A percentile compares a stretch with the other conserved stretches of the same genome.
Conservation (phyloP, 2,888 invertebrate species). For the Melipona bicolor region DNA sequence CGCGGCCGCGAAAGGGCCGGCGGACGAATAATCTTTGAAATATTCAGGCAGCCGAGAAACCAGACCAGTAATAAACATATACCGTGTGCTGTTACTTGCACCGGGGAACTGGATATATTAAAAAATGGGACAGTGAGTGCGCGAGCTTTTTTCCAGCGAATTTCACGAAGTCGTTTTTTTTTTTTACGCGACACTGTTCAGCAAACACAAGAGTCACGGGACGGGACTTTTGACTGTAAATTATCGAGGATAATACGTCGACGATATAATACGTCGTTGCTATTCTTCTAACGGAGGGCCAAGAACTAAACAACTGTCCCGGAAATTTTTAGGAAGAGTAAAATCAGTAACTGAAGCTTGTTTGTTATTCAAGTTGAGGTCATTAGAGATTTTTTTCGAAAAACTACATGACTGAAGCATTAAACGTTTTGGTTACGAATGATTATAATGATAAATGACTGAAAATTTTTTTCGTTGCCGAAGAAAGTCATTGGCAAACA, state of each 20-base stretch:
- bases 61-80: constrained; percentile 28
- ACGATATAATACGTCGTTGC: not conserved
- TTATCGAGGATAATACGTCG: not conserved
- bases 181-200: not conserved
- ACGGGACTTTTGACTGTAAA: not conserved
- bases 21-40: constrained; percentile 34
- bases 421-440: too few relatives aligned
- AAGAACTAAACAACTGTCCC: too few relatives aligned
- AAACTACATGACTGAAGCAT: too few relatives aligned
- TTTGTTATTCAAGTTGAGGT: too few relatives aligned
- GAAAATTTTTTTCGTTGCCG: too few relatives aligned
- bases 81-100: not conserved
- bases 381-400: too few relatives aligned
- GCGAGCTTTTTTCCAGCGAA: not conserved
- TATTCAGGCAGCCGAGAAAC: constrained; percentile 40
- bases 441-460: too few relatives aligned
- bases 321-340: too few relatives aligned
- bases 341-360: too few relatives aligned
- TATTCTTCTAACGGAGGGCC: too few relatives aligned
- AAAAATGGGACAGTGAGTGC: not conserved
- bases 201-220: not conserved
- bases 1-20: not conserved
- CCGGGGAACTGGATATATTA: constrained; percentile 5
- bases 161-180: not conserved
- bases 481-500: too few relatives aligned